Base-by-base conservation (phyloP, 1,140 invertebrate species). In the Drosophila sp. region DNA sequence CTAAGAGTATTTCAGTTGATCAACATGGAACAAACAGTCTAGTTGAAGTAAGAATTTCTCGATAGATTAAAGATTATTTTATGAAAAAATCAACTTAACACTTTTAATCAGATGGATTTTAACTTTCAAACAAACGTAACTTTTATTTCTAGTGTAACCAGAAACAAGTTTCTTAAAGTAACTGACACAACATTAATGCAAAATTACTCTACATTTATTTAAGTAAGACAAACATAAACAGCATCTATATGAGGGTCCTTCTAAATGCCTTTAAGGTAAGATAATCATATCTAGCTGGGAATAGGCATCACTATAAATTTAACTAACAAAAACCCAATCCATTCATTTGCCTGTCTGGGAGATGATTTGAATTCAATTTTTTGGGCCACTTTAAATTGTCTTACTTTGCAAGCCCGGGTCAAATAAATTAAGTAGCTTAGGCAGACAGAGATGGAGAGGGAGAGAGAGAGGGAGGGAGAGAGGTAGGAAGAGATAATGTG, bases 391-490 rank as follows among this genome's bases (percentile, higher is more conserved):
- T 76, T 76, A 76, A 76, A 76, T 76, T 76, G 73, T 63, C 73
- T 76, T 76, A 76, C 30, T 66, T 60, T 47, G 58, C 62, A 64
- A 58, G 32, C 32, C 32, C 40, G 75, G 68, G 68, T 69, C 72
- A 89, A 72, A 89, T 83, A 86, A 87, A 86, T 86, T 87, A 86
- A 86, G 83, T 76, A 77, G 84, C 83, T 86, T 86, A 86, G 72
- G 60, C 60, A 65, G 38, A 73, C 1, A 83, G 76, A 83, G 76
- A 86, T 77, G 76, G 70, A 65, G 40, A 64, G 25, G 87, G 73
- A 76, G 70, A 65, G 40, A 64, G 25, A 50, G 44, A 86, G 73
- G 76, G 70, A 86, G 73, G 76, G 70, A 65, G 40, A 64, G 25
- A 50, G 44, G 44, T 50, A 50, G 23, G 50, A 56, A 41, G 41